Evolutionary conservation across 2,113 vertebrate species (phyloP), one percentile per base, ranked within the genome.

Genomic region (Dolichallabes microphthalmus): DNA sequence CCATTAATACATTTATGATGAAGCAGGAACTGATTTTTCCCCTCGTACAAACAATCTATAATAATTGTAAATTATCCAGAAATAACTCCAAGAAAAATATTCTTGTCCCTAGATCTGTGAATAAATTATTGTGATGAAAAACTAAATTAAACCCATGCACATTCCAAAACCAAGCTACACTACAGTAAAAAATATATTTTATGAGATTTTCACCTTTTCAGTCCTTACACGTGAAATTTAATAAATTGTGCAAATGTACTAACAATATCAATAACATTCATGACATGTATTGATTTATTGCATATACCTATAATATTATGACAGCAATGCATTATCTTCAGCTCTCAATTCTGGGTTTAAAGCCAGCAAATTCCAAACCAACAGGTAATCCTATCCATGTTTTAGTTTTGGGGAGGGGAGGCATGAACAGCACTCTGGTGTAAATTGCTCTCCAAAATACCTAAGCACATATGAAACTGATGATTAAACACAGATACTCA

Each of bases 401-500:
- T 64, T 73, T 74, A 35, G 76, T 53, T 57, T 45, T 22, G 11
- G 63, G 74, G 17, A 22, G 61, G 39, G 68, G 20, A 14, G 64
- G 22, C 27, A 57, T 27, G 60, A 80, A 78, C 77, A 85, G 53
- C 30, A 13, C 27, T 13, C 74, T 66, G 3, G 53, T 83, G 64
- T 82, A 77, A 82, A 88, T 87, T 85, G 71, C 58, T 17, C 20
- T 89, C 86, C 84, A 88, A 88, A 79, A 53, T 81, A 73, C 82
- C 32, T 39, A 45, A 61, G 71, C n/a, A 66, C 63, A 68, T 82
- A 79, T 80, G 63, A 88, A 82, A 78, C 64, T 22, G 45, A 75
- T 87, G 64, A 87, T 88, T 83, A 87, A 87, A 80, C 39, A 61
- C 80, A 82, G 76, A 90, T 80, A 85, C 88, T 92, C 87, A 90